These are phyloP conservation scores for Diorhabda elongata DNA, from an alignment of 1,140 invertebrate genomes.

Conservation along the genomic window DNA sequence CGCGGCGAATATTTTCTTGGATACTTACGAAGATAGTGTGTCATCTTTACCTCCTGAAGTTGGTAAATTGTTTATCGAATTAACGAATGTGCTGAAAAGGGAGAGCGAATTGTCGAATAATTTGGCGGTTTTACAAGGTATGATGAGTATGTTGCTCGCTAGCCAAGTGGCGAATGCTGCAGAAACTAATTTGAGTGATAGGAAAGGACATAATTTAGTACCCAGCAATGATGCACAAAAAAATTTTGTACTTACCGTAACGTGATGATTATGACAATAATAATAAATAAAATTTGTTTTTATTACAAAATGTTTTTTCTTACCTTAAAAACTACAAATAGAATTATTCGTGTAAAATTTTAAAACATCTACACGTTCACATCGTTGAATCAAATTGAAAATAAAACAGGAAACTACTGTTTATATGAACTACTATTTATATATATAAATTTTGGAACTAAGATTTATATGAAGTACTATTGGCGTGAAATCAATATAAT, in stretches of 20 bases:
- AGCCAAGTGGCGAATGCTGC: constrained; percentile 20
- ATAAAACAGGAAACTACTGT: too few species aligned
- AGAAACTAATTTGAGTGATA: not conserved
- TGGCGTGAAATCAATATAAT: too few species aligned
- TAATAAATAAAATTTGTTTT: too few species aligned
- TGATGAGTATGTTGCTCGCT: constrained; percentile 63
- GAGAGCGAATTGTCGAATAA: constrained; percentile 64
- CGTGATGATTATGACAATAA: not conserved
- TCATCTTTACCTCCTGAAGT: constrained; percentile 55
- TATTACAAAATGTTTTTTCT: too few species aligned
- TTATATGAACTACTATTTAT: too few species aligned
- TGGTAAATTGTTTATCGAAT: constrained; percentile 55
- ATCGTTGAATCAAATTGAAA: too few species aligned
- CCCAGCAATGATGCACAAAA: constrained; percentile 17
- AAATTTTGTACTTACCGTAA: constrained; percentile 13
- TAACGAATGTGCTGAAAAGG: constrained; percentile 59
- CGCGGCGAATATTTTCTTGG: constrained; percentile 68
- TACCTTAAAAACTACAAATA: too few species aligned
- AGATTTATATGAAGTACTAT: too few species aligned
- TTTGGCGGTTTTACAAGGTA: constrained; percentile 63
- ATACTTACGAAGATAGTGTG: constrained; percentile 64
- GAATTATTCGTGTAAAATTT: too few species aligned
- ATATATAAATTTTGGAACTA: too few species aligned
- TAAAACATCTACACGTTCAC: too few species aligned
- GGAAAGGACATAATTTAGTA: constrained; percentile 3